These are phyloP conservation scores for Zaprionus africanus DNA, from an alignment of 1,140 invertebrate species.

Conservation along the genomic window DNA sequence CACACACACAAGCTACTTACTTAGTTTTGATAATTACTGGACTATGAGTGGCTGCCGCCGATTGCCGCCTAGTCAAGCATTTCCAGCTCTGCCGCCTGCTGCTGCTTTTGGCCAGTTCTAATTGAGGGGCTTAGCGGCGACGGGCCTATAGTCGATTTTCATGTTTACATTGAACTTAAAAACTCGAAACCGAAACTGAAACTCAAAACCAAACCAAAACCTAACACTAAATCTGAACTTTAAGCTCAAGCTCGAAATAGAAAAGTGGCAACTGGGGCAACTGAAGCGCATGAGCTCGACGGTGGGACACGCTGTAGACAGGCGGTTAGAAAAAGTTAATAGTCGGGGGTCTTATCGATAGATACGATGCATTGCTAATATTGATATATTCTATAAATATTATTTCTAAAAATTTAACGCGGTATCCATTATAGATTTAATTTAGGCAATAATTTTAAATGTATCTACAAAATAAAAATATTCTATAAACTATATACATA, in stretches of 20 bases:
- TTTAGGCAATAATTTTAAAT: no score
- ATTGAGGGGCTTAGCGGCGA: neutral
- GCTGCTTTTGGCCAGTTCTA: conserved; percentile 32
- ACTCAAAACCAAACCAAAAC: conserved; percentile 14
- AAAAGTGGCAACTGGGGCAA: conserved; percentile 5
- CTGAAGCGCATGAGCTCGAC: neutral
- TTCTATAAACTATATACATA: no score
- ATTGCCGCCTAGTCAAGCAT: conserved; percentile 16
- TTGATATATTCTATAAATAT: no score
- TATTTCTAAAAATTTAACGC: no score
- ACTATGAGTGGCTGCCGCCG: conserved; percentile 59
- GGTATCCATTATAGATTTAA: no score
- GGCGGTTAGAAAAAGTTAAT: no score
- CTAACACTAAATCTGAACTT: neutral
- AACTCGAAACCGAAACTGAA: conserved; percentile 22
- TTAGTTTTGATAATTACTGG: conserved; percentile 72
- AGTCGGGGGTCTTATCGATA: neutral
- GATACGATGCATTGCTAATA: neutral
- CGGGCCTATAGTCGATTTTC: conserved; percentile 26
- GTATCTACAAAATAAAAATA: no score
- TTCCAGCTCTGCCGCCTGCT: neutral
- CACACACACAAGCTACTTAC: conserved; percentile 29
- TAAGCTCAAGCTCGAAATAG: conserved; percentile 21
- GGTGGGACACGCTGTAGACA: conserved; percentile 3
- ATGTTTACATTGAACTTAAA: conserved; percentile 72